A percentile compares a stretch with the other conserved stretches of the same genome.
Evolutionary conservation across 2,888 invertebrate genomes (phyloP).

Genomic region (Arrhopalites spinosus): DNA sequence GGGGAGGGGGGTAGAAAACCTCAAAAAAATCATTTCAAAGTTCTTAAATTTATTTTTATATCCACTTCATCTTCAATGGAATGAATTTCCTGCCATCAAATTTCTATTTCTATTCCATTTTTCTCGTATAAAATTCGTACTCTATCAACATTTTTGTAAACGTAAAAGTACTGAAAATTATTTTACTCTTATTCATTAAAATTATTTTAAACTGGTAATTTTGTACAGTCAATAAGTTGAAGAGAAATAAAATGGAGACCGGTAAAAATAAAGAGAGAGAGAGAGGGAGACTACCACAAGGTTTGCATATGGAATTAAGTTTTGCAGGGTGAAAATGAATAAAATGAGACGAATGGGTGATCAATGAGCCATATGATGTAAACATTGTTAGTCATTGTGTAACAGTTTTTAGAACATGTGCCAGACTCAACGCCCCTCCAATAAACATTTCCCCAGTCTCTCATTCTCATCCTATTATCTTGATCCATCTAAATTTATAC

Average conservation of each 20-base stretch:
- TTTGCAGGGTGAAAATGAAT: constrained; percentile 29
- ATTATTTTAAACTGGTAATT: too few relatives aligned
- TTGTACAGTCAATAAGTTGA: too few relatives aligned
- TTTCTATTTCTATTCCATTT: background rate
- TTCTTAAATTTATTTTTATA: too few relatives aligned
- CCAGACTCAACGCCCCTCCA: constrained; percentile 17
- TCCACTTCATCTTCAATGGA: too few relatives aligned
- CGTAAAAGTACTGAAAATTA: too few relatives aligned
- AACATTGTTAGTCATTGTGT: constrained; percentile 22
- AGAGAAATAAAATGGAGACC: background rate
- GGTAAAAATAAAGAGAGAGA: background rate
- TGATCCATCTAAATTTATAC: constrained; percentile 16
- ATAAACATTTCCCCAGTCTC: too few relatives aligned
- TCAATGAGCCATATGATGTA: constrained; percentile 36
- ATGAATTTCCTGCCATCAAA: too few relatives aligned
- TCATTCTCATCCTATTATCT: constrained; percentile 14
- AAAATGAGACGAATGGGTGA: background rate
- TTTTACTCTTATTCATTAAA: too few relatives aligned
- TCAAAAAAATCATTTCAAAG: too few relatives aligned
- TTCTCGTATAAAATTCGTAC: too few relatives aligned
- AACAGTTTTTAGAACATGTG: background rate
- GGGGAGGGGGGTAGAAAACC: too few relatives aligned
- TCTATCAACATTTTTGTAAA: too few relatives aligned
- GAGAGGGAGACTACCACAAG: background rate
- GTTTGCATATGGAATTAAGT: constrained; percentile 19